phyloP scores from a whole-genome alignment of 1,140 invertebrate species.

The Drosophila jambulina region DNA sequence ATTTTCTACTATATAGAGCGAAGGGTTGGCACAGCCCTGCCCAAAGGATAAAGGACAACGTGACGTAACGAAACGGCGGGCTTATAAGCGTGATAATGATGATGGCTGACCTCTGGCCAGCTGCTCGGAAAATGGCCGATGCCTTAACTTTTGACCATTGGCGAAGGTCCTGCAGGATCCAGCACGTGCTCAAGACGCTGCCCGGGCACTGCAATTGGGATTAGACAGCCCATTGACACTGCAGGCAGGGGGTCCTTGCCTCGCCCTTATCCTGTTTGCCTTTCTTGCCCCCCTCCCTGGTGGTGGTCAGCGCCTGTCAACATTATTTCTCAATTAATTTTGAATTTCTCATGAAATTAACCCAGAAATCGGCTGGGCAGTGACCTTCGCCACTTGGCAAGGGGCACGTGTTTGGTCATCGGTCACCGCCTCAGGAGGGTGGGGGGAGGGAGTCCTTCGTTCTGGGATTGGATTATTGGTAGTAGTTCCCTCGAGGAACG shows the following conservation, averaged over 20 bases:
- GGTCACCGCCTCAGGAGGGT: background rate
- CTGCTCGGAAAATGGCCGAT: constrained; percentile 68
- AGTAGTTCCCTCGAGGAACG: background rate
- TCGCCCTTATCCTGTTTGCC: constrained; percentile 2
- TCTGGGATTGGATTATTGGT: constrained; percentile 33
- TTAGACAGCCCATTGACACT: constrained; percentile 79
- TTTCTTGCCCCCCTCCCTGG: background rate
- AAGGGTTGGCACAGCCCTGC: constrained; percentile 9
- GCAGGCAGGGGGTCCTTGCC: constrained; percentile 70
- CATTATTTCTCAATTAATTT: constrained; percentile 85
- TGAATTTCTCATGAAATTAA: constrained; percentile 84
- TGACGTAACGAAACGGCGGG: constrained; percentile 11
- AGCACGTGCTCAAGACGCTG: constrained; percentile 68
- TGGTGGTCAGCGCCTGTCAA: constrained; percentile 78
- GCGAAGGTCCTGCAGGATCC: constrained; percentile 37
- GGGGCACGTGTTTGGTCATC: constrained; percentile 47
- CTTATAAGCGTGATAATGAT: constrained; percentile 84
- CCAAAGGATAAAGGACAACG: constrained; percentile 11
- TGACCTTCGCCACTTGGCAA: constrained; percentile 74
- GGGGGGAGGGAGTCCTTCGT: background rate
- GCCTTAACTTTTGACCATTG: constrained; percentile 84
- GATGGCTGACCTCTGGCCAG: constrained; percentile 78
- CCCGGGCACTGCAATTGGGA: constrained; percentile 40
- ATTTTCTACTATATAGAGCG: background rate
- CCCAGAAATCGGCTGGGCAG: constrained; percentile 76